These are phyloP conservation scores for Kryptolebias marmoratus DNA, from an alignment of 2,113 vertebrate species.

Conservation along the genomic window DNA sequence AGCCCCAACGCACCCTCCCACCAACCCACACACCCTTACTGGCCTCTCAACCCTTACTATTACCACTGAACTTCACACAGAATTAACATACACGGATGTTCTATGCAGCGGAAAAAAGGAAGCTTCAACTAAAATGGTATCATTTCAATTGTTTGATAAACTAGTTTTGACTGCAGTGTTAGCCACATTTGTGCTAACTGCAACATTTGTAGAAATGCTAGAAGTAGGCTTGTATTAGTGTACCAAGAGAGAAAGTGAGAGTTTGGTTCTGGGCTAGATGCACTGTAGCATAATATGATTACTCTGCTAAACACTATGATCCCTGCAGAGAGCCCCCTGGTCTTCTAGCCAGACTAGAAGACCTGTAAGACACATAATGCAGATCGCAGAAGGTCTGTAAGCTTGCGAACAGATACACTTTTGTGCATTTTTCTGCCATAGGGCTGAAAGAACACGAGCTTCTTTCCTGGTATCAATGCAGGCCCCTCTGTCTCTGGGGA, in stretches of 20 bases:
- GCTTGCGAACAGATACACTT: conserved; percentile 33
- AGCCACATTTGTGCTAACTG: background rate
- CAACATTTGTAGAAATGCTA: conserved; percentile 19
- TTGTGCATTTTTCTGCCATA: conserved; percentile 7
- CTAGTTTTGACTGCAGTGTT: background rate
- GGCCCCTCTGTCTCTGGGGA: conserved; percentile 60
- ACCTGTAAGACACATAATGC: conserved; percentile 45
- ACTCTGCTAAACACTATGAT: conserved; percentile 56
- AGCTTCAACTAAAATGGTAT: background rate
- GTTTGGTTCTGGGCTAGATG: conserved; percentile 42
- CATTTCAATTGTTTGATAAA: background rate
- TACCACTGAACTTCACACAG: no score
- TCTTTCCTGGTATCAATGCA: conserved; percentile 30
- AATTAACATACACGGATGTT: background rate
- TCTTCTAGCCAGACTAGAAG: conserved; percentile 39
- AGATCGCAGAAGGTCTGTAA: conserved; percentile 45
- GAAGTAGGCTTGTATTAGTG: conserved; percentile 7
- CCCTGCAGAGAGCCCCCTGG: conserved; percentile 39
- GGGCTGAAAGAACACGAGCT: conserved; percentile 9
- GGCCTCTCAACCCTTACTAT: no score
- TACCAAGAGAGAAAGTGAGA: conserved; percentile 14
- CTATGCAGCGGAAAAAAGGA: background rate
- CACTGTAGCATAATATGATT: conserved; percentile 61
- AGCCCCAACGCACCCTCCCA: conserved; percentile 1
- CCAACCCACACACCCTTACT: background rate